These are phyloP conservation scores for Crossoptilon crossoptilon DNA, from an alignment of 2,797 vertebrate species.

Conservation along the genomic window DNA sequence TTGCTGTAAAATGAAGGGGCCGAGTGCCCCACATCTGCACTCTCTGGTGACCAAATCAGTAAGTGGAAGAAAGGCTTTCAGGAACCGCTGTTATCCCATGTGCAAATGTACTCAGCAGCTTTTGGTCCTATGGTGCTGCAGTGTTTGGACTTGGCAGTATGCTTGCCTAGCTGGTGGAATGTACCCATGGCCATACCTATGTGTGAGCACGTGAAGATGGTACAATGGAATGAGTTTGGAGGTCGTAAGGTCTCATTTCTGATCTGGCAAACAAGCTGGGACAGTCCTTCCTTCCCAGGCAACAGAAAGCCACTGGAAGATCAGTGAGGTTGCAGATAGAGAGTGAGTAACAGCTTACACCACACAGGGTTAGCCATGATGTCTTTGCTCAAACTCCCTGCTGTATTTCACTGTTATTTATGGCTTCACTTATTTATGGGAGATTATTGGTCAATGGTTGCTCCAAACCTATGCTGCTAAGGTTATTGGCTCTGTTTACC, in stretches of 20 bases:
- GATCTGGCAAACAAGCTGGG: not conserved
- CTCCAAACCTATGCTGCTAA: not conserved
- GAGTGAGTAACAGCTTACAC: not conserved
- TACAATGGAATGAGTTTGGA: not conserved
- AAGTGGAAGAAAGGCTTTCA: not conserved
- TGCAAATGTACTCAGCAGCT: not conserved
- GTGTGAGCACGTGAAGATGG: not conserved
- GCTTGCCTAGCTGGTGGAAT: not conserved
- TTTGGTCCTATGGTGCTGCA: not conserved
- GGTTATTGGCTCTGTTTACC: not conserved
- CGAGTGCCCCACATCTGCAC: fast-evolving
- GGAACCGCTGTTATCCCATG: too few species aligned
- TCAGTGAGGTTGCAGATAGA: not conserved
- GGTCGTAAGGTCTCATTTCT: not conserved
- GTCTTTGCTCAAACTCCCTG: not conserved
- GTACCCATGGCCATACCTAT: not conserved
- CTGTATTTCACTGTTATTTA: not conserved
- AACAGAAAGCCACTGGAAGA: not conserved
- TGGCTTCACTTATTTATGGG: not conserved
- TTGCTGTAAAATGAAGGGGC: not conserved
- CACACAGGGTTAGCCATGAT: not conserved
- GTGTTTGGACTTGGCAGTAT: not conserved
- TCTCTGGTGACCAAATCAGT: not conserved
- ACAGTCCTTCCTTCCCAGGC: not conserved
- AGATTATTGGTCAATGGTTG: not conserved